Conservation (phyloP, 2,888 invertebrate species). For the Aromia moschata region DNA sequence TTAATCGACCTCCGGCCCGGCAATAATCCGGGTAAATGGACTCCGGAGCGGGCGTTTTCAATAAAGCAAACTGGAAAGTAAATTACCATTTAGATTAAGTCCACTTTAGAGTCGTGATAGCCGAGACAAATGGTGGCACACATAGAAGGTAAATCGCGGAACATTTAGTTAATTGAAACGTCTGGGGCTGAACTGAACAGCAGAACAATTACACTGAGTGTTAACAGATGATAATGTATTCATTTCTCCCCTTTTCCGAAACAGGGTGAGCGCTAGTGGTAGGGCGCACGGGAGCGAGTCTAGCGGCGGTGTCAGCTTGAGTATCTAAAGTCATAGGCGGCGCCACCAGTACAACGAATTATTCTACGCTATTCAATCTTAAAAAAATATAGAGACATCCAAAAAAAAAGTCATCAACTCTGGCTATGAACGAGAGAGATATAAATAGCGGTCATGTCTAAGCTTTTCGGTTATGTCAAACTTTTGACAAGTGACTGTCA, state of each 20-base stretch:
- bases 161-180: conserved; percentile 66
- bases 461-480: too few relatives aligned
- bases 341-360: too few relatives aligned
- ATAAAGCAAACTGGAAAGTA: conserved; percentile 39
- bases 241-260: conserved; percentile 54
- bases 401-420: too few relatives aligned
- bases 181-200: conserved; percentile 60
- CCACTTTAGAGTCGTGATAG: conserved; percentile 49
- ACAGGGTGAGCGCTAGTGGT: conserved; percentile 12
- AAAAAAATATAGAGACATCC: too few relatives aligned
- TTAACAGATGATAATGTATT: conserved; percentile 65
- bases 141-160: conserved; percentile 61
- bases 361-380: too few relatives aligned
- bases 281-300: conserved; percentile 1
- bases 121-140: conserved; percentile 57
- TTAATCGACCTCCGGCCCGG: background rate
- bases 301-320: background rate
- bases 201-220: conserved; percentile 64
- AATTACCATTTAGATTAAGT: conserved; percentile 60
- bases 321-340: too few relatives aligned
- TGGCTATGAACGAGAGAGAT: too few relatives aligned
- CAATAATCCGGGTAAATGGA: conserved; percentile 20
- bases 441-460: too few relatives aligned
- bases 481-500: too few relatives aligned
- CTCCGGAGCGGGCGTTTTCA: conserved; percentile 32